Evolutionary conservation across 2,888 invertebrate genomes (phyloP).

Genomic region (Rhagonycha lutea): DNA sequence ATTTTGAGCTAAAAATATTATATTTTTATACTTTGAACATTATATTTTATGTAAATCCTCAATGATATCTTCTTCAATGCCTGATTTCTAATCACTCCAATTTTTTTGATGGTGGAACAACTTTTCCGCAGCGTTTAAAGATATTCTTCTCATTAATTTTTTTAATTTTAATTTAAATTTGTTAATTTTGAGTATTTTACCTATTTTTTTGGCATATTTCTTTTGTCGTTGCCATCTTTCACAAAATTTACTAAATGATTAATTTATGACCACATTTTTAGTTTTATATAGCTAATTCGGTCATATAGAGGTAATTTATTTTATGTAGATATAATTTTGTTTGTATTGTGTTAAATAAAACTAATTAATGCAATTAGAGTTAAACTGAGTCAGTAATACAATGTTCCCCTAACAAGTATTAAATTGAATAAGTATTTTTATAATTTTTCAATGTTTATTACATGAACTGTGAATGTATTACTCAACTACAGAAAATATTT

Average conservation of each 20-base stretch:
- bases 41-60: too few relatives aligned
- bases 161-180: too few relatives aligned
- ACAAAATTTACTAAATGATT: background rate
- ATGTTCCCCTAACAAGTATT: background rate
- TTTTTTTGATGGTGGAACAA: too few relatives aligned
- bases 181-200: too few relatives aligned
- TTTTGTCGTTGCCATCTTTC: too few relatives aligned
- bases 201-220: too few relatives aligned
- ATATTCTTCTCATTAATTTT: too few relatives aligned
- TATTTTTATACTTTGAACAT: too few relatives aligned
- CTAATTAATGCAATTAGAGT: constrained; percentile 1
- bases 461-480: background rate
- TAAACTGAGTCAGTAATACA: background rate
- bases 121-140: too few relatives aligned
- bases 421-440: background rate
- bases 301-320: constrained; percentile 1
- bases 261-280: background rate
- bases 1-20: too few relatives aligned
- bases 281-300: background rate
- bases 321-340: constrained; percentile 2
- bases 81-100: too few relatives aligned
- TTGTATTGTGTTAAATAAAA: constrained; percentile 1
- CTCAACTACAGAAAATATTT: background rate
- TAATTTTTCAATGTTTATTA: background rate
- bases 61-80: too few relatives aligned